Evolutionary conservation across 2,797 vertebrate species (phyloP).

Genomic region (Eulemur mongoz): DNA sequence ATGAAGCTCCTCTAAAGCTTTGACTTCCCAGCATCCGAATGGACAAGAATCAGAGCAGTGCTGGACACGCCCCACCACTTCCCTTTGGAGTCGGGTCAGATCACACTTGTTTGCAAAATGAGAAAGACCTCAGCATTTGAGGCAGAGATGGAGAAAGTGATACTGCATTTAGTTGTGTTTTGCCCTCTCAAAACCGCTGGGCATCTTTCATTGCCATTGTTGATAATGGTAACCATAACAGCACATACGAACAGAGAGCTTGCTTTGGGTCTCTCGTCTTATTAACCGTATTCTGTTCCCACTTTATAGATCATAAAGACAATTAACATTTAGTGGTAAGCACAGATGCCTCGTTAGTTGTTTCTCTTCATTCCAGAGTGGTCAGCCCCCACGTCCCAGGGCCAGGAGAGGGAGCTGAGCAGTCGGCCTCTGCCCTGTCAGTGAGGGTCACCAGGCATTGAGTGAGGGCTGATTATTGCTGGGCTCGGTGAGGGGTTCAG

Average conservation of each 20-base stretch:
- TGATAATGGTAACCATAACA: slow-evolving; percentile 66
- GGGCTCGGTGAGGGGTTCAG: not conserved
- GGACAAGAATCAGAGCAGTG: not conserved
- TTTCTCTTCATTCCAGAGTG: not conserved
- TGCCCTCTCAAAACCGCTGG: not conserved
- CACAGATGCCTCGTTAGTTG: not conserved
- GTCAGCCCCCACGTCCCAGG: not conserved
- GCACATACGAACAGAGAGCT: slow-evolving; percentile 22
- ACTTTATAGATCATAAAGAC: slow-evolving; percentile 52
- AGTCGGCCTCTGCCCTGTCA: not conserved
- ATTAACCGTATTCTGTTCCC: slow-evolving; percentile 59
- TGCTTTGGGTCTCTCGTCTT: slow-evolving; percentile 52
- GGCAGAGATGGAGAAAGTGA: not conserved
- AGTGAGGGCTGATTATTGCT: not conserved
- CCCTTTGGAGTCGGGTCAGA: slow-evolving; percentile 48
- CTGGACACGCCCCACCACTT: not conserved
- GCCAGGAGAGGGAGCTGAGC: not conserved
- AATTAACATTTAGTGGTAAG: slow-evolving; percentile 38
- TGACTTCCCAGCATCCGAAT: not conserved
- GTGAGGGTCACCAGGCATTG: not conserved
- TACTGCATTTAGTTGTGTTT: not conserved
- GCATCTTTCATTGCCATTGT: slow-evolving; percentile 32
- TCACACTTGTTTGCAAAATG: slow-evolving; percentile 57
- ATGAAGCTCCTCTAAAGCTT: not conserved
- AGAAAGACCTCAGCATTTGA: not conserved